Evolutionary conservation across 2,797 vertebrate genomes (phyloP).

Genomic region (Tragelaphus oryx): DNA sequence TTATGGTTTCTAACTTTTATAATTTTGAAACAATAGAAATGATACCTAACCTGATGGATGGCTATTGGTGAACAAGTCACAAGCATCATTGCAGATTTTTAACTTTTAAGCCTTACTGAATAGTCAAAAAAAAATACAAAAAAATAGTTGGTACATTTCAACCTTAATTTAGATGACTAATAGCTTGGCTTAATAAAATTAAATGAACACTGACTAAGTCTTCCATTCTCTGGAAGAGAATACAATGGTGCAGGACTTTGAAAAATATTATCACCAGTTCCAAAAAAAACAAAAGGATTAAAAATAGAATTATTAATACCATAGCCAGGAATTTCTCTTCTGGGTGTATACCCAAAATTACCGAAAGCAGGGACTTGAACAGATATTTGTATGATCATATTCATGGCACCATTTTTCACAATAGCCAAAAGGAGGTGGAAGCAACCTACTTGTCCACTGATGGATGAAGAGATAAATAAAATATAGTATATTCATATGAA

Average conservation of each 20-base stretch:
- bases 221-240: neutral
- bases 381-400: neutral
- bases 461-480: neutral
- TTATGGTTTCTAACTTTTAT: neutral
- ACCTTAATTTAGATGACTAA: neutral
- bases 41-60: neutral
- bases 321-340: neutral
- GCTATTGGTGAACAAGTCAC: neutral
- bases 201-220: neutral
- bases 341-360: neutral
- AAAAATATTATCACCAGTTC: neutral
- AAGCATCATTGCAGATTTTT: neutral
- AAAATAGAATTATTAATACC: neutral
- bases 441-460: neutral
- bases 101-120: neutral
- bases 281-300: neutral
- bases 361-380: neutral
- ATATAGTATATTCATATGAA: neutral
- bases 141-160: neutral
- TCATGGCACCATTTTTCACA: neutral
- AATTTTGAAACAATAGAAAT: neutral
- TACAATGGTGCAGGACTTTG: neutral
- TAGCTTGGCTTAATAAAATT: neutral
- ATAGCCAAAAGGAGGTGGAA: neutral
- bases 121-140: neutral